Evolutionary conservation across 2,888 invertebrate genomes (phyloP).

Genomic region (Nomada flava): DNA sequence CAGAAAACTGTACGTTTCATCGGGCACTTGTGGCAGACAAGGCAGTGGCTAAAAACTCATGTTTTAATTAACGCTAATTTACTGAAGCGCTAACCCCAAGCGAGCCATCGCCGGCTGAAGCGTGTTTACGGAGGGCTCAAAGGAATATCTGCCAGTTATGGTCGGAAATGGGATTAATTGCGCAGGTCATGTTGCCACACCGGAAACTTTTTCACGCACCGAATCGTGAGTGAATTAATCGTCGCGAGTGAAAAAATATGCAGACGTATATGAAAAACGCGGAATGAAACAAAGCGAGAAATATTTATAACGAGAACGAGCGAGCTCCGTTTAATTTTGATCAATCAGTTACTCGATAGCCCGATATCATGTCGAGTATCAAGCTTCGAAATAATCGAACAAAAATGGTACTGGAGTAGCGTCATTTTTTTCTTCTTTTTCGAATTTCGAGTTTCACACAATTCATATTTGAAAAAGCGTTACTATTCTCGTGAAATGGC

Average conservation of each 20-base stretch:
- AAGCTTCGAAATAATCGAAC: not conserved
- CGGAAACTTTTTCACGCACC: conserved; percentile 50
- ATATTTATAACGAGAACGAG: not conserved
- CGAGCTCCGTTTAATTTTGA: not conserved
- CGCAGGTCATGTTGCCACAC: conserved; percentile 59
- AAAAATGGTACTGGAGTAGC: not conserved
- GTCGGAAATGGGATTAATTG: conserved; percentile 72
- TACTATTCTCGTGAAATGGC: too few relatives aligned
- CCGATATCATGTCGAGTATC: not conserved
- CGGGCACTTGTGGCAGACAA: conserved; percentile 30
- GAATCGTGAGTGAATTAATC: conserved; percentile 29
- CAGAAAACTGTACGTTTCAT: conserved; percentile 45
- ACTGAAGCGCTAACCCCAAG: conserved; percentile 58
- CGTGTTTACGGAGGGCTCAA: conserved; percentile 62
- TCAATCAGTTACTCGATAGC: not conserved
- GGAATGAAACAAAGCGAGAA: not conserved
- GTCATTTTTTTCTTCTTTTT: not conserved
- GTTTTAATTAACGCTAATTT: conserved; percentile 71
- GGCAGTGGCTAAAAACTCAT: conserved; percentile 64
- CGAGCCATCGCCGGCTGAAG: conserved; percentile 41
- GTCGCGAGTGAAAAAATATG: not conserved
- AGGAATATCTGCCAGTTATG: conserved; percentile 51
- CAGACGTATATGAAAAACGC: not conserved
- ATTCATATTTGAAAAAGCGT: not conserved
- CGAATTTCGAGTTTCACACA: not conserved